These are phyloP conservation scores for Helogale parvula DNA, from an alignment of 2,113 vertebrate species.

Conservation along the genomic window DNA sequence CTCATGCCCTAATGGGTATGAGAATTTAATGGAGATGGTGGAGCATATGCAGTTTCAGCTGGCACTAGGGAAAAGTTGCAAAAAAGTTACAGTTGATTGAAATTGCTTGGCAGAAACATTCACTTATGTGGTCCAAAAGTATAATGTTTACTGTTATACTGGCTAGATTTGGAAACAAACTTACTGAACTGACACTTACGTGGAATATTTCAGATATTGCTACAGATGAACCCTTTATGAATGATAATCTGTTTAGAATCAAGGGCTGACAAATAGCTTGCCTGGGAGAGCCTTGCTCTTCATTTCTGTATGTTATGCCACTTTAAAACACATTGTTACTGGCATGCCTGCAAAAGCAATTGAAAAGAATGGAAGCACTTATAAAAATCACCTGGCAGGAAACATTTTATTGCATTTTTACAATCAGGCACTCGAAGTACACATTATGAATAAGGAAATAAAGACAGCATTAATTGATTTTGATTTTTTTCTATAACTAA, in stretches of 20 bases:
- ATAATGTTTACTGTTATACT: constrained; percentile 35
- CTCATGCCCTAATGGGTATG: constrained; percentile 41
- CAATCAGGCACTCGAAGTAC: neutral
- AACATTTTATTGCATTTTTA: constrained; percentile 35
- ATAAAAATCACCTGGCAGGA: constrained; percentile 21
- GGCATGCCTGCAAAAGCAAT: neutral
- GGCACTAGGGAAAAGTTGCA: constrained; percentile 46
- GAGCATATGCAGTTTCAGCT: constrained; percentile 51
- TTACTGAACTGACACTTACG: constrained; percentile 49
- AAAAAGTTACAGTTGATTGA: constrained; percentile 48
- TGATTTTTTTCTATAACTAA: neutral
- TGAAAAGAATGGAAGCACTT: constrained; percentile 7
- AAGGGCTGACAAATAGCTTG: neutral
- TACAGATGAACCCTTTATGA: constrained; percentile 28
- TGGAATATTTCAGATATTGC: constrained; percentile 45
- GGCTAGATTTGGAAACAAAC: constrained; percentile 57
- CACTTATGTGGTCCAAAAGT: constrained; percentile 41
- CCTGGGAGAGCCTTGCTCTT: neutral
- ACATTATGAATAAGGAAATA: constrained; percentile 9
- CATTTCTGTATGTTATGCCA: constrained; percentile 2
- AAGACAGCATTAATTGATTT: neutral
- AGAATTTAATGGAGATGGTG: constrained; percentile 61
- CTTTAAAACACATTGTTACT: constrained; percentile 2
- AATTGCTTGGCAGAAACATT: constrained; percentile 56
- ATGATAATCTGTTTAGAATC: constrained; percentile 62